Base-by-base conservation (phyloP, 1,140 invertebrate genomes). In the Acromyrmex heyeri region DNA sequence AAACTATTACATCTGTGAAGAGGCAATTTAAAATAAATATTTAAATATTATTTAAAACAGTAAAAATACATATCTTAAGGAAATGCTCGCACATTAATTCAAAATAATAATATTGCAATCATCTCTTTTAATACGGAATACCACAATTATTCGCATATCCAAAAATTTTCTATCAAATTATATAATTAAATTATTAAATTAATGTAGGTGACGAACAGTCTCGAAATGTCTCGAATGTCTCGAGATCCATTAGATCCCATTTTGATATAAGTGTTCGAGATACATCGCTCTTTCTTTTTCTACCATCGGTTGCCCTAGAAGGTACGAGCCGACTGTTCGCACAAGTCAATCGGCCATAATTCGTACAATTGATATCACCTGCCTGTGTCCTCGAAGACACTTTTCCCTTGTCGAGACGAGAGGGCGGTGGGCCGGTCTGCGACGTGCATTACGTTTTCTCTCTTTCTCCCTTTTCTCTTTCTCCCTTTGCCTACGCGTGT, bases 271-370 rank as follows among this genome's bases (percentile, higher is more conserved):
- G 34, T 38, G 53, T 21, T 0, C 12, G n/a, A 44, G 38, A 48
- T 6, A 18, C 21, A 14, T 18, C 8, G 73, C 21, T 65, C n/a
- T 65, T 65, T 44, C 27, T 38, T 65, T 24, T 18, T 14, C 38
- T 75, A 50, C n/a, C 78, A 27, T n/a, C 48, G 59, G 48, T 38
- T 48, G 79, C 83, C 6, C 44, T 30, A 24, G 44, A 55, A 75
- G 61, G n/a, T 18, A 21, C 34, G 59, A 67, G 16, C 21, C 18
- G 38, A 48, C 50, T 38, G 30, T 24, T 50, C 77, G 72, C 78
- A 72, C 87, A 86, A 89, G 86, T 91, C 93, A 88, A 93, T 94
- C 92, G 85, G 88, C 88, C 87, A 91, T 93, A 95, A 95, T 95
- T 94, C 93, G 88, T 93, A 88, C 93, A 92, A 91, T 91, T 88